Base-by-base conservation (phyloP, 2,797 vertebrate species). In the Melanotaenia boesemani region DNA sequence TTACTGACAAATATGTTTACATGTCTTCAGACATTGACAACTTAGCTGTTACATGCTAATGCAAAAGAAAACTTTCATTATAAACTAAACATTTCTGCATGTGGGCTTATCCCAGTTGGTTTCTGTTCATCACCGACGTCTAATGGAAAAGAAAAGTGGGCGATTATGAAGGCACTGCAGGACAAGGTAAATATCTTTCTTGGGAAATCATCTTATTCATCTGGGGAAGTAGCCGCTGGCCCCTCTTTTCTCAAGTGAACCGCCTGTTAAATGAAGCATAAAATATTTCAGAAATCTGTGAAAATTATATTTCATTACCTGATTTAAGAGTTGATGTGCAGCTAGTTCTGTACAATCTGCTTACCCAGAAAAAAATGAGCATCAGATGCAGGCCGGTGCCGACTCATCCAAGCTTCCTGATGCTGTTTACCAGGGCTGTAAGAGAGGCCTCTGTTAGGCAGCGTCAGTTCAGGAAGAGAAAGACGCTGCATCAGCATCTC, bases 311-410 rank as follows among this genome's bases (percentile, higher is more conserved):
- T 10, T 24, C 7, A 52, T 4, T 3, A 32, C 30, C 30, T 1
- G 30, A 32, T 32, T 26, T 32, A 32, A 32, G 30, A 32, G n/a
- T 50, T 54, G 50, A 54, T 22, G 58, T 24, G 6, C 15, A 11
- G 1, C 6, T 22, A 13, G 2, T 16, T 26, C 12, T 46, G 8
- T 34, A 61, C 16, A 60, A 9, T 32, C 63, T 1, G 63, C 62
- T 86, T 75, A 91, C 92, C 85, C n/a, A 67, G 36, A 44, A 59
- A 61, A 28, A 32, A 48, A 20, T 39, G 62, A 0, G 26, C 22
- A 39, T 69, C 63, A 67, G 69, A 64, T 36, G 18, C 24, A 28
- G 15, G 28, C 30, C 7, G 26, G 11, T 59, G 13, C n/a, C 0
- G 66, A 26, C 22, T 66, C 75, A 57, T 62, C 73, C 70, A 30